Percentiles rank a stretch among this genome's conserved stretches.
Conservation (phyloP, 2,797 vertebrate genomes). For the Danionella dracula region DNA sequence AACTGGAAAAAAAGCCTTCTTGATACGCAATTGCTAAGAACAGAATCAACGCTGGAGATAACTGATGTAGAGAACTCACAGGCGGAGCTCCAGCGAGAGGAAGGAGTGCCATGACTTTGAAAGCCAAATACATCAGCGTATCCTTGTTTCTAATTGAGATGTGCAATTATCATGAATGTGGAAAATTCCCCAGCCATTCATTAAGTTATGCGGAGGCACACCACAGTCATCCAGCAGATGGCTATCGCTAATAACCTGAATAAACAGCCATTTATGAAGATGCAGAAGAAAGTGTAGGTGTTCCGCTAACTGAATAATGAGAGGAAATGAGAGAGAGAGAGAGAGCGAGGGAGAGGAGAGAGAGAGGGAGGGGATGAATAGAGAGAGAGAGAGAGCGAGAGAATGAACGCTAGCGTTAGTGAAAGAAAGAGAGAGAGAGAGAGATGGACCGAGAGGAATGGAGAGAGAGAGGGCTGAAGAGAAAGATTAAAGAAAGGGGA, state of each 20-base stretch:
- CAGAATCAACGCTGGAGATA: background rate
- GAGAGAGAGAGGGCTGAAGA: background rate
- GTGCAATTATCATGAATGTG: slow-evolving; percentile 46
- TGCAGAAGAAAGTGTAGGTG: slow-evolving; percentile 56
- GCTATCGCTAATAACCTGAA: slow-evolving; percentile 55
- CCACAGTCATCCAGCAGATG: slow-evolving; percentile 60
- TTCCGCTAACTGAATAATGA: slow-evolving; percentile 48
- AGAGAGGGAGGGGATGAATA: background rate
- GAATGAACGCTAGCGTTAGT: background rate
- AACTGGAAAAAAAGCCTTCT: background rate
- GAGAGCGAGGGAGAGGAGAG: slow-evolving; percentile 19
- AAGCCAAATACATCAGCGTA: slow-evolving; percentile 17
- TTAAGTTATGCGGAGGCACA: slow-evolving; percentile 50
- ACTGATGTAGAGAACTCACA: too few species aligned
- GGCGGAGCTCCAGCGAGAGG: background rate
- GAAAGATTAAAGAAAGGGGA: too few species aligned
- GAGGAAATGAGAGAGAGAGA: slow-evolving; percentile 34
- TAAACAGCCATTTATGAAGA: slow-evolving; percentile 48
- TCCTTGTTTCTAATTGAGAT: slow-evolving; percentile 32
- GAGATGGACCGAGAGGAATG: slow-evolving; percentile 21
- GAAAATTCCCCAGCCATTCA: slow-evolving; percentile 49
- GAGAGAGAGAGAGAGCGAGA: slow-evolving; percentile 22
- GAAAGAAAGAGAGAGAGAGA: slow-evolving; percentile 35
- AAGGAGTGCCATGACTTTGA: slow-evolving; percentile 7
- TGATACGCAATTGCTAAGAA: background rate